These are phyloP conservation scores for Drosophila leontia DNA, from an alignment of 1,140 invertebrate genomes.

Conservation along the genomic window DNA sequence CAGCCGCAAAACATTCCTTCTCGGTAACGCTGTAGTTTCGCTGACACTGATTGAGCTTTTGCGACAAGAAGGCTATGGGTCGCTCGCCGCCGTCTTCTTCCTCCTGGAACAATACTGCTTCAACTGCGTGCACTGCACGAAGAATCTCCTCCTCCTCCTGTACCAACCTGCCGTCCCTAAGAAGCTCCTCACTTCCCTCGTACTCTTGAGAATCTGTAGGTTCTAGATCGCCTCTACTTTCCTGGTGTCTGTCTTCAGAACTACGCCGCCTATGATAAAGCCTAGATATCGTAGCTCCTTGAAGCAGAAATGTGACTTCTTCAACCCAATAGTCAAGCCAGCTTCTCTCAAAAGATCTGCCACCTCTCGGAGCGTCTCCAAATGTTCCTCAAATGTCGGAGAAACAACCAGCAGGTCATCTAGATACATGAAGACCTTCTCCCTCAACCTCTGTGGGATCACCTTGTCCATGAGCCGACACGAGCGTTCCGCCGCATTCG, in stretches of 20 bases:
- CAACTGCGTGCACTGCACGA: too few relatives aligned
- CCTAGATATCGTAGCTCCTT: conserved; percentile 35
- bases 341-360: background rate
- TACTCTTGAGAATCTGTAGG: too few relatives aligned
- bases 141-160: too few relatives aligned
- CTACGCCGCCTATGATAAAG: background rate
- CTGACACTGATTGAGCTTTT: too few relatives aligned
- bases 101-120: too few relatives aligned
- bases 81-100: too few relatives aligned
- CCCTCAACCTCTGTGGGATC: background rate
- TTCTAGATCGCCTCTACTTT: background rate
- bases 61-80: too few relatives aligned
- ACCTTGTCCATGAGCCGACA: conserved; percentile 1
- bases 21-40: too few relatives aligned
- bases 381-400: background rate
- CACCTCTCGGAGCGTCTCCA: background rate
- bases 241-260: conserved; percentile 32
- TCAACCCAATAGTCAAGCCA: conserved; percentile 70
- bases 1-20: too few relatives aligned
- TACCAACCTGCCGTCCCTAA: conserved; percentile 5
- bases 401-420: background rate
- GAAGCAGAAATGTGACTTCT: conserved; percentile 84
- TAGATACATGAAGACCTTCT: background rate
- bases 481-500: background rate
- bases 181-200: conserved; percentile 23